Evolutionary conservation across 2,888 invertebrate genomes (phyloP), one percentile per base, ranked within the genome.

Genomic region (Microdon myrmicae): DNA sequence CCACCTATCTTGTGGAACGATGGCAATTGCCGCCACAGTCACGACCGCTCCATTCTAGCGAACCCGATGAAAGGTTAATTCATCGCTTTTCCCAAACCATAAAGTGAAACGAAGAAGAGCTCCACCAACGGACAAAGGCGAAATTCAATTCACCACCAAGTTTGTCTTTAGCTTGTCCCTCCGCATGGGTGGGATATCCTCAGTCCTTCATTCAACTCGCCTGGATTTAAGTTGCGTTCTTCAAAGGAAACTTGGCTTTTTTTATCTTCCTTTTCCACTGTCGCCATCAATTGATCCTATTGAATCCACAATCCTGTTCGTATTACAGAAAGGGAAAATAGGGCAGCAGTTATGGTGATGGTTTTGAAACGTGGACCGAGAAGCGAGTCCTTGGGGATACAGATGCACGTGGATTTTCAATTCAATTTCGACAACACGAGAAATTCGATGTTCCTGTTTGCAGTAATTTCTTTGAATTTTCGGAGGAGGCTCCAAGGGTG

Each of bases 211-310:
- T 31, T 14, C 31, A 4, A 9, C 4, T 14, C 31, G 3, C 5
- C 12, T 14, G 16, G 2, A 7, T 32, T 8, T 14, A 32, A 12
- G 14, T 17, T 14, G 9, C 17, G 32, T 8, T 17, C 19, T 19
- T 10, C 28, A 9, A n/a, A 14, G 6, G 13, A 7, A 17, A 7
- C 2, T 16, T 6, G 7, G 14, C 10, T 9, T 14, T 43, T 20
- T 29, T n/a, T 41, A 22, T 13, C 10, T 32, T 39, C 22, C 39
- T 56, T 56, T 43, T 47, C 43, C 10, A 16, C 51, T 34, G 51
- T 43, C 44, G 38, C 51, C 45, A 58, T 64, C 51, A 47, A 64
- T 64, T 56, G 49, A 51, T 53, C 37, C 41, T 43, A 64, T 43
- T 47, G 47, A 38, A 48, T 39, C 8, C 19, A 7, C 51, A 64